Base-by-base conservation (phyloP, 2,797 vertebrate species). In the Gymnothorax reevesii region DNA sequence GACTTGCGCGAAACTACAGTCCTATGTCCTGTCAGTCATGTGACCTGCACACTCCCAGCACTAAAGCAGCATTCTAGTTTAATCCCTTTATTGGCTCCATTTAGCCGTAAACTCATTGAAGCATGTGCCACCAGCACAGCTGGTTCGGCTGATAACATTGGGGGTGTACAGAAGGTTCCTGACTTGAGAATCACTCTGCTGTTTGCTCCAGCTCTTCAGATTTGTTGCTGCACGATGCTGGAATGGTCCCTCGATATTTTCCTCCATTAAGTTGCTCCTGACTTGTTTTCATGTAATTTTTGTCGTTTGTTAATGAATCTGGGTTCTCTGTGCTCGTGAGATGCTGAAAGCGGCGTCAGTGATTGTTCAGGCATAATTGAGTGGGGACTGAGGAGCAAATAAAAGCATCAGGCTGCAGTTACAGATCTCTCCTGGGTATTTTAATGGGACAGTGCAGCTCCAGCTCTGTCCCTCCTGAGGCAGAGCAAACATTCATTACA, bases 141-240 rank as follows among this genome's bases (percentile, higher is more conserved):
- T 84, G 83, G 62, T n/a, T 27, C 54, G 55, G n/a, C 42, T 71
- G 83, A 84, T 84, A 55, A 73, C 83, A 17, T 42, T 52, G 75
- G 75, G 54, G 7, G 22, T 25, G 22, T 57, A 33, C 20, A 12
- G 10, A 25, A 82, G 80, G n/a, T 22, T n/a, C 54, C 54, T 57
- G 52, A 15, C 20, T 55, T 12, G 7, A 57, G 79, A 12, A 20
- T 82, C 79, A 55, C 52, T 57, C 17, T 8, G 8, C 52, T 0
- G 33, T 10, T 22, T 10, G 79, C 54, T 57, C 9, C 79, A 5
- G 33, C 33, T 10, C 12, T 27, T 25, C 12, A 20, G 10, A 75
- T 75, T 75, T 13, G 9, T 49, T 13, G 17, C 27, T 4, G 27
- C 4, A 1, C 71, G 2, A 0, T 33, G 33, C 71, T 17, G 10